phyloP scores from a whole-genome alignment of 2,888 invertebrate species.

The Synergus japonicus region DNA sequence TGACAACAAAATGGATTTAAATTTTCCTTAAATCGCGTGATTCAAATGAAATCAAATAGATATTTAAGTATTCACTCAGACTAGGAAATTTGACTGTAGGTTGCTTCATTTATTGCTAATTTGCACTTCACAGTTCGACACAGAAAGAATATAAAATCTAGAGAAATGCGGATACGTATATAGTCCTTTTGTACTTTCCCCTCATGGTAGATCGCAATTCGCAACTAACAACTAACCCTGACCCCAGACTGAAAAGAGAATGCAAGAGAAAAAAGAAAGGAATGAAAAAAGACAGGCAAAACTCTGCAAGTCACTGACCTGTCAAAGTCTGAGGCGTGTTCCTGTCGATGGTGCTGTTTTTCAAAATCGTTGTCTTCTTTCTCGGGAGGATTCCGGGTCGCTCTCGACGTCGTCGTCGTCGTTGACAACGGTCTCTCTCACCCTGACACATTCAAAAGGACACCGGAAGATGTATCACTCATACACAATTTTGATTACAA shows the following conservation, averaged over 20 bases:
- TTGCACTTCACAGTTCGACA: neutral
- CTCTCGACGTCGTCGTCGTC: constrained; percentile 1
- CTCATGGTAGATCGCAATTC: neutral
- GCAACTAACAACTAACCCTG: constrained; percentile 16
- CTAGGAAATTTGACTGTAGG: neutral
- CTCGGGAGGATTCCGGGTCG: neutral
- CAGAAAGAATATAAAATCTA: neutral
- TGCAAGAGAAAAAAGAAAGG: neutral
- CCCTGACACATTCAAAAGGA: neutral
- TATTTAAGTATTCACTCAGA: no score
- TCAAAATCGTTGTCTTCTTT: neutral
- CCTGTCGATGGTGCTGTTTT: neutral
- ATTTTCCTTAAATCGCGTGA: no score
- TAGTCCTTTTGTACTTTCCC: constrained; percentile 19
- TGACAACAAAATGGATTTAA: no score
- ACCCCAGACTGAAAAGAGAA: constrained; percentile 2
- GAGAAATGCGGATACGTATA: constrained; percentile 25
- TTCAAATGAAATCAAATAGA: neutral
- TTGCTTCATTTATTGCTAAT: neutral
- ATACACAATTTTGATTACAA: neutral
- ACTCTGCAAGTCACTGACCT: constrained; percentile 37
- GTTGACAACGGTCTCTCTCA: constrained; percentile 8
- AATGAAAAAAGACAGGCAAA: constrained; percentile 14
- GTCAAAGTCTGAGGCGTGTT: constrained; percentile 26
- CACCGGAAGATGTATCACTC: neutral